Percentiles rank a stretch among this genome's conserved stretches.
These are phyloP conservation scores for Protodeltote pygarga DNA, from an alignment of 2,888 invertebrate species.

Conservation along the genomic window DNA sequence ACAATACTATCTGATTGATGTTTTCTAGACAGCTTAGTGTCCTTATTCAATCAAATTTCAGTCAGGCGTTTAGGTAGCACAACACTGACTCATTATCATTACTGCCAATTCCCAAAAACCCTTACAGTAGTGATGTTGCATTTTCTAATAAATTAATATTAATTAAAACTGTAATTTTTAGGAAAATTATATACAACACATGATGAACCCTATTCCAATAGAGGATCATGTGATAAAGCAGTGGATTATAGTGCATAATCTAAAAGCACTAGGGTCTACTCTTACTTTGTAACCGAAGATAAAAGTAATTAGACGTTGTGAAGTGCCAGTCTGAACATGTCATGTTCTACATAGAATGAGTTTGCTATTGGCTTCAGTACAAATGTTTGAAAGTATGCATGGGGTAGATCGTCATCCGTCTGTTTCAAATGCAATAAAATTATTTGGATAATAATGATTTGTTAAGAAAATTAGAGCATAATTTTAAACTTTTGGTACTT, in stretches of 20 bases:
- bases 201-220: slow-evolving; percentile 8
- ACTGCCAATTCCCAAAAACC: neutral
- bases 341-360: slow-evolving; percentile 97
- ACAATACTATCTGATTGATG: too few species aligned
- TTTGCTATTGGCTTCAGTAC: slow-evolving; percentile 95
- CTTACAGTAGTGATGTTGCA: slow-evolving; percentile 22
- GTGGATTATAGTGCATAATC: slow-evolving; percentile 42
- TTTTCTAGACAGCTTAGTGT: too few species aligned
- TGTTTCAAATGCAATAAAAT: slow-evolving; percentile 87
- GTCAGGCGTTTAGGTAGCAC: too few species aligned
- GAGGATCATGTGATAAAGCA: slow-evolving; percentile 27
- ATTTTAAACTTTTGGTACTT: neutral
- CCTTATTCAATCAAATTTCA: slow-evolving; percentile 2
- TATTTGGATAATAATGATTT: too few species aligned
- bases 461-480: neutral
- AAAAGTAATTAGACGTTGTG: slow-evolving; percentile 88
- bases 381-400: slow-evolving; percentile 97
- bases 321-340: slow-evolving; percentile 97
- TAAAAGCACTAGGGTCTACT: slow-evolving; percentile 52
- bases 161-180: neutral
- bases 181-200: slow-evolving; percentile 24
- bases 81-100: too few species aligned
- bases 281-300: slow-evolving; percentile 62
- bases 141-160: slow-evolving; percentile 17
- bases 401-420: slow-evolving; percentile 98